phyloP scores from a whole-genome alignment of 2,888 invertebrate species.

The Allolobophora icterica region DNA sequence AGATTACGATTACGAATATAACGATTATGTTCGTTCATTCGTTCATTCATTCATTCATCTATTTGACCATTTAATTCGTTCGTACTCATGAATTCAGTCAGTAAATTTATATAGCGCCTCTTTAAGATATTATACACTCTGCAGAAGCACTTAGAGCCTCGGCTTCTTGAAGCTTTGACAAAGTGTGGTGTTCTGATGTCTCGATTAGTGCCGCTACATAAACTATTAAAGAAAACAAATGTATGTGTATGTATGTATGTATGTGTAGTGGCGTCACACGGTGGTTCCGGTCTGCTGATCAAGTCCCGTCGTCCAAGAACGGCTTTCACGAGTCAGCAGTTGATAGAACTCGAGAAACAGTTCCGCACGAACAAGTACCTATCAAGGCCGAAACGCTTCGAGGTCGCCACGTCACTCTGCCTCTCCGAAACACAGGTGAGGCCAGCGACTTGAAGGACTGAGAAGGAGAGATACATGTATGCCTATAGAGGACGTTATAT shows the following conservation, averaged over 20 bases:
- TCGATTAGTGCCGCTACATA: background rate
- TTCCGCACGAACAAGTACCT: conserved; percentile 98
- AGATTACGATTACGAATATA: no score
- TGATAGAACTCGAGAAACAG: conserved; percentile 95
- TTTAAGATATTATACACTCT: no score
- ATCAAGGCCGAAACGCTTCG: conserved; percentile 94
- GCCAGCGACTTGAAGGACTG: no score
- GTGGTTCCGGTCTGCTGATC: conserved; percentile 51
- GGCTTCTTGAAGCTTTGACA: background rate
- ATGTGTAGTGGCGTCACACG: background rate
- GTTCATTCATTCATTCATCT: no score
- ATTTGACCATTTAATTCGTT: no score
- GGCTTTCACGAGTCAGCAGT: conserved; percentile 97
- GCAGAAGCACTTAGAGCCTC: background rate
- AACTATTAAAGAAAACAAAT: background rate
- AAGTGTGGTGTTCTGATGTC: background rate
- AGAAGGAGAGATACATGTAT: no score
- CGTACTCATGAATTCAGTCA: no score
- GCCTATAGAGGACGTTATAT: no score
- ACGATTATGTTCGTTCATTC: no score
- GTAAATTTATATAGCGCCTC: no score
- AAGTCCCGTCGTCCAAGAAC: conserved; percentile 92
- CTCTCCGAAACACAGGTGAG: conserved; percentile 94
- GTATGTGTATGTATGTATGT: background rate
- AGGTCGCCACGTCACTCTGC: conserved; percentile 95